Percentiles rank a stretch among this genome's conserved stretches.
Conservation (phyloP, 2,113 vertebrate genomes). For the Excalfactoria chinensis region DNA sequence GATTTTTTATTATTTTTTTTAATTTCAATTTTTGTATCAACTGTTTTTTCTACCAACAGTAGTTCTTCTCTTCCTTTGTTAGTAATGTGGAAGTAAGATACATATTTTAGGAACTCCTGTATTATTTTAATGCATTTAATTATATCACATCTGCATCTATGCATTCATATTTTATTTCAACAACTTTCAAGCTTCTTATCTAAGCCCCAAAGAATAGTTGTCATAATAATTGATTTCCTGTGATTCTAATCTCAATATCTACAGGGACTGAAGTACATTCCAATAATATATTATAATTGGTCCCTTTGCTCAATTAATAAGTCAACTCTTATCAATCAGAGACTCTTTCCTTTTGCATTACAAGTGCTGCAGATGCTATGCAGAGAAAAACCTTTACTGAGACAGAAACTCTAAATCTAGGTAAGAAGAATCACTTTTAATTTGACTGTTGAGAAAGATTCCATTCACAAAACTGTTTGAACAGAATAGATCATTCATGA, state of each 20-base stretch:
- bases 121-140: conserved; percentile 30
- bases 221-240: conserved; percentile 58
- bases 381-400: not conserved
- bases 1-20: not conserved
- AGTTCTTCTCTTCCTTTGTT: not conserved
- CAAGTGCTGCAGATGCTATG: conserved; percentile 1
- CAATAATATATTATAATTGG: conserved; percentile 55
- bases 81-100: not conserved
- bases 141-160: not conserved
- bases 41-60: not conserved
- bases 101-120: conserved; percentile 8
- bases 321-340: conserved; percentile 52
- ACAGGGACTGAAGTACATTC: conserved; percentile 25
- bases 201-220: conserved; percentile 40
- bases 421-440: not conserved
- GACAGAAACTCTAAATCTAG: not conserved
- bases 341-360: conserved; percentile 10
- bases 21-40: not conserved
- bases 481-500: not conserved
- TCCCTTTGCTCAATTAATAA: conserved; percentile 62
- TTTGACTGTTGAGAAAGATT: not conserved
- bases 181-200: conserved; percentile 36
- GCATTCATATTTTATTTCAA: conserved; percentile 50
- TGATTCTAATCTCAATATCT: conserved; percentile 20
- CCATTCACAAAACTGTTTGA: not conserved